Conservation (phyloP, 2,113 vertebrate genomes). For the Gorsachius goisagi region DNA sequence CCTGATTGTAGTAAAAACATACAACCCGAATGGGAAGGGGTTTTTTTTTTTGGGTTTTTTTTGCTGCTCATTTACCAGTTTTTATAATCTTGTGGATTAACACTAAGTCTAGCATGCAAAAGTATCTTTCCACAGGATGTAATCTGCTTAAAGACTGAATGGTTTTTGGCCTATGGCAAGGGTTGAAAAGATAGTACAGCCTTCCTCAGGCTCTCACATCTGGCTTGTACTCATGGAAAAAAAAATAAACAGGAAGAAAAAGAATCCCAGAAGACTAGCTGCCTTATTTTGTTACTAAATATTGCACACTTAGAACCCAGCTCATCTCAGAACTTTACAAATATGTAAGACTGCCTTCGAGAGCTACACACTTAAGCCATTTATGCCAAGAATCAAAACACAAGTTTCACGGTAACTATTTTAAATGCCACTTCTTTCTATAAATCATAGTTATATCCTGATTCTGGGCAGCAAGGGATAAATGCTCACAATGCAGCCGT, state of each 20-base stretch:
- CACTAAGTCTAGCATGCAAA: constrained; percentile 40
- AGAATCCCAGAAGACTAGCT: not conserved
- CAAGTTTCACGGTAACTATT: not conserved
- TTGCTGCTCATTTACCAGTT: constrained; percentile 7
- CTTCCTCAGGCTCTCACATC: not conserved
- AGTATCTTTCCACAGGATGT: constrained; percentile 39
- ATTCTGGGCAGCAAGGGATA: not conserved
- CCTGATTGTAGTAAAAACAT: constrained; percentile 50
- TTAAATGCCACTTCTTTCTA: not conserved
- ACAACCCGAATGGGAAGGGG: not conserved
- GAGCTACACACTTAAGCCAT: not conserved
- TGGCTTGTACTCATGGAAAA: not conserved
- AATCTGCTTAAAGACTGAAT: constrained; percentile 29
- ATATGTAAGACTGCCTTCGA: not conserved
- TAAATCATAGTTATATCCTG: not conserved
- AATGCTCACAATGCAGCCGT: not conserved
- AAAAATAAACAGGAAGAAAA: not conserved
- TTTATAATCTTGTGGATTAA: constrained; percentile 54
- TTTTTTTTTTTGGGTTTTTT: not conserved
- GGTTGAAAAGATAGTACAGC: not conserved
- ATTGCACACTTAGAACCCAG: not conserved
- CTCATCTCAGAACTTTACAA: not conserved
- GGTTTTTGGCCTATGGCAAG: constrained; percentile 15
- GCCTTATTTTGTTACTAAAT: constrained; percentile 19
- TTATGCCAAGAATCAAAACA: not conserved